phyloP scores from a whole-genome alignment of 2,113 vertebrate genomes.

The Prunella fulvescens region DNA sequence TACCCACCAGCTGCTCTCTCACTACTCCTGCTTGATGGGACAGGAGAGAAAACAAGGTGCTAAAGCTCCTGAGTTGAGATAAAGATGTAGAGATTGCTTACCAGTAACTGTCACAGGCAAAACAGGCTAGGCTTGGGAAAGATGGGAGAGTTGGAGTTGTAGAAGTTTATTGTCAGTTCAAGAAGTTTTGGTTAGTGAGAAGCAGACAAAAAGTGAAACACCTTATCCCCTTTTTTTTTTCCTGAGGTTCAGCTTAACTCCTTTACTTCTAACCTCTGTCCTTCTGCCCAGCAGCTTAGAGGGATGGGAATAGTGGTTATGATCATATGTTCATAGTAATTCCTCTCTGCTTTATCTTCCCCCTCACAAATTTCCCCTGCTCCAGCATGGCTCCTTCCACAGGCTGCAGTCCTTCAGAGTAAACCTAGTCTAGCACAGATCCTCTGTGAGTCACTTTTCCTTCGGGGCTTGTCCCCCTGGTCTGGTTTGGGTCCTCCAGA shows the following conservation, averaged over 20 bases:
- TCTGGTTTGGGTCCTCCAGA: background rate
- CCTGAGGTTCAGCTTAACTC: background rate
- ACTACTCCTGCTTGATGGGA: background rate
- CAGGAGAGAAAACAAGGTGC: background rate
- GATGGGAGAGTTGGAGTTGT: too few species aligned
- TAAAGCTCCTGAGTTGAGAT: background rate
- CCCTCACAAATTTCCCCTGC: rapidly evolving
- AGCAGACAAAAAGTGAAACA: background rate
- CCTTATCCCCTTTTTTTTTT: background rate
- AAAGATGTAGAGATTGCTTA: background rate
- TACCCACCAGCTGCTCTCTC: background rate
- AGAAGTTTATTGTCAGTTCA: background rate
- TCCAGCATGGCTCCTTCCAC: background rate
- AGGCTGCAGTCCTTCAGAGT: background rate
- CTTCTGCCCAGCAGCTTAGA: background rate
- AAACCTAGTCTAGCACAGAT: background rate
- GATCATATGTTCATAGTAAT: background rate
- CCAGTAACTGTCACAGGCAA: background rate
- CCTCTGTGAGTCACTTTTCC: background rate
- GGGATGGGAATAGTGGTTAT: background rate
- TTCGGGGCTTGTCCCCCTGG: background rate
- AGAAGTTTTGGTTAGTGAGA: background rate
- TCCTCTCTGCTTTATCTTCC: background rate
- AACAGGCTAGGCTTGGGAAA: background rate
- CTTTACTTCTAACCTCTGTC: background rate